Conservation (phyloP, 2,113 vertebrate genomes). For the Stictonetta naevosa region DNA sequence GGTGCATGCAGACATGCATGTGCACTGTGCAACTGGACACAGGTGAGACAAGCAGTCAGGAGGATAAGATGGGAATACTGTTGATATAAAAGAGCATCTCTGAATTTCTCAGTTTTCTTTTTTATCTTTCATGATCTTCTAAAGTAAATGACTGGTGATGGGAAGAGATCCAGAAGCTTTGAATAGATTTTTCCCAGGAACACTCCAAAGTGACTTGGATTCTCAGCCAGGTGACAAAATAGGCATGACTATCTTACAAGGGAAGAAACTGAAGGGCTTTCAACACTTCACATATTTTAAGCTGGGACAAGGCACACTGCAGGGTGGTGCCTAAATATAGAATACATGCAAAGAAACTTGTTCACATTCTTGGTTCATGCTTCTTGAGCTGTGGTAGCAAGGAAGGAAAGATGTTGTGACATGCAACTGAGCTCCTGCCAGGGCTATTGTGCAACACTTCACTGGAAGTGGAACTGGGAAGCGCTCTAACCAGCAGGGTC, state of each 20-base stretch:
- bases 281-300: not conserved
- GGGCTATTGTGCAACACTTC: not conserved
- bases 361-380: not conserved
- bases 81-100: not conserved
- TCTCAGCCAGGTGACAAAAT: not conserved
- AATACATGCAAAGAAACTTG: not conserved
- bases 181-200: not conserved
- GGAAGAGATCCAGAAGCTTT: not conserved
- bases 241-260: not conserved
- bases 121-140: not conserved
- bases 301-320: not conserved
- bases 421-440: not conserved
- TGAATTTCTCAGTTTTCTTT: not conserved
- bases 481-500: not conserved
- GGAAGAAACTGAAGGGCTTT: not conserved
- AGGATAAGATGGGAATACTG: not conserved
- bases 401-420: not conserved
- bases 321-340: not conserved
- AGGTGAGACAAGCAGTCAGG: not conserved
- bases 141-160: not conserved
- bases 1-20: accelerated
- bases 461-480: not conserved
- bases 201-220: not conserved
- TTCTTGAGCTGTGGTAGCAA: not conserved
- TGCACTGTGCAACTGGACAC: not conserved